Evolutionary conservation across 1,140 invertebrate genomes (phyloP).

Genomic region (Pristionchus pacificus): DNA sequence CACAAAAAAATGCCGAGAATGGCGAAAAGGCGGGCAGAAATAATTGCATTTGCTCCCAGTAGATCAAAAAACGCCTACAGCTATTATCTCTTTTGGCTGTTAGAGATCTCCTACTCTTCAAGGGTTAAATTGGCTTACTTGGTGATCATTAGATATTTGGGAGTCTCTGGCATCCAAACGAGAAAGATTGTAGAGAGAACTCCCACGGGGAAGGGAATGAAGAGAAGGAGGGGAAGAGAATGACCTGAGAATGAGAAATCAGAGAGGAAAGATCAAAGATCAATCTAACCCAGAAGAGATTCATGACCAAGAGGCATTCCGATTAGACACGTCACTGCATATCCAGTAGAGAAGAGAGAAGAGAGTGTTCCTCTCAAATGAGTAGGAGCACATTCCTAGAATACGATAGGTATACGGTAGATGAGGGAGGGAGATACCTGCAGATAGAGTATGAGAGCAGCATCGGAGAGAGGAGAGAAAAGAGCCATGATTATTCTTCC

Average conservation of each 20-base stretch:
- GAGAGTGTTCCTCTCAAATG: slow-evolving; percentile 47
- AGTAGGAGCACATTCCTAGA: slow-evolving; percentile 51
- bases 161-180: slow-evolving; percentile 46
- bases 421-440: slow-evolving; percentile 37
- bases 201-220: slow-evolving; percentile 48
- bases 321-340: slow-evolving; percentile 50
- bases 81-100: too few relatives aligned
- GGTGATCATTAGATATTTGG: slow-evolving; percentile 44
- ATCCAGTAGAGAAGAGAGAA: slow-evolving; percentile 47
- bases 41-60: neutral
- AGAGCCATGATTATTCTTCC: slow-evolving; percentile 50
- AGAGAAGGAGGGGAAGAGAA: slow-evolving; percentile 43
- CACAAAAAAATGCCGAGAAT: neutral
- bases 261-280: slow-evolving; percentile 40
- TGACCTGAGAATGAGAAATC: slow-evolving; percentile 23
- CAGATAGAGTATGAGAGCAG: slow-evolving; percentile 49
- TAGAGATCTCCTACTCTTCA: neutral
- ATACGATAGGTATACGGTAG: neutral
- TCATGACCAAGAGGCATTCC: slow-evolving; percentile 50
- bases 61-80: slow-evolving; percentile 1
- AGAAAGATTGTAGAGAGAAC: slow-evolving; percentile 42
- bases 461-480: slow-evolving; percentile 51
- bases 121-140: slow-evolving; percentile 17
- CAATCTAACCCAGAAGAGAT: slow-evolving; percentile 43
- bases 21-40: neutral